A percentile compares a stretch with the other conserved stretches of the same genome.
phyloP scores from a whole-genome alignment of 2,888 invertebrate genomes.

The Buathra laborator region DNA sequence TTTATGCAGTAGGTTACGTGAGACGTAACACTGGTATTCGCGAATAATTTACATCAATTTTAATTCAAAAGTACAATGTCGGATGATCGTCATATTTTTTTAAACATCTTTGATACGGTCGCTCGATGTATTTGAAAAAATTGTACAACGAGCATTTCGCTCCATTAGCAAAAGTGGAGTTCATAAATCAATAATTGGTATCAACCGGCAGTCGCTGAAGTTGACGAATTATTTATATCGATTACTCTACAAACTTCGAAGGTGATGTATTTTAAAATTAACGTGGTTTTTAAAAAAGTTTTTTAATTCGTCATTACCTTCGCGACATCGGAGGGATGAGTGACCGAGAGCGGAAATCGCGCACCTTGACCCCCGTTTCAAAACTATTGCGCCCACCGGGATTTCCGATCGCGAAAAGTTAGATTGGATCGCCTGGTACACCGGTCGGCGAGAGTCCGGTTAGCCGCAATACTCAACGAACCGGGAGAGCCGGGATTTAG shows the following conservation, averaged over 20 bases:
- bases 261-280: no score
- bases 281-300: background rate
- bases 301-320: background rate
- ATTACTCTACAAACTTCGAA: no score
- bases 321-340: background rate
- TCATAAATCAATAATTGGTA: no score
- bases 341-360: slow-evolving; percentile 20
- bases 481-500: slow-evolving; percentile 6
- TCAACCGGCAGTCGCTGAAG: no score
- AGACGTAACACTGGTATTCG: background rate
- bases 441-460: slow-evolving; percentile 39
- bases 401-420: slow-evolving; percentile 63
- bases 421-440: slow-evolving; percentile 55
- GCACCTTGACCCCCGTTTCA: slow-evolving; percentile 47
- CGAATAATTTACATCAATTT: slow-evolving; percentile 13
- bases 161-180: no score
- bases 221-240: no score
- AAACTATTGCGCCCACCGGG: slow-evolving; percentile 44
- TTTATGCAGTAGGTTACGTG: no score
- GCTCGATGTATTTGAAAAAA: no score
- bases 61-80: background rate
- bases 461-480: slow-evolving; percentile 46
- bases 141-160: no score
- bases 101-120: no score
- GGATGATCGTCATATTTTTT: background rate